phyloP scores from a whole-genome alignment of 1,140 invertebrate genomes.

The Uloborus diversus region DNA sequence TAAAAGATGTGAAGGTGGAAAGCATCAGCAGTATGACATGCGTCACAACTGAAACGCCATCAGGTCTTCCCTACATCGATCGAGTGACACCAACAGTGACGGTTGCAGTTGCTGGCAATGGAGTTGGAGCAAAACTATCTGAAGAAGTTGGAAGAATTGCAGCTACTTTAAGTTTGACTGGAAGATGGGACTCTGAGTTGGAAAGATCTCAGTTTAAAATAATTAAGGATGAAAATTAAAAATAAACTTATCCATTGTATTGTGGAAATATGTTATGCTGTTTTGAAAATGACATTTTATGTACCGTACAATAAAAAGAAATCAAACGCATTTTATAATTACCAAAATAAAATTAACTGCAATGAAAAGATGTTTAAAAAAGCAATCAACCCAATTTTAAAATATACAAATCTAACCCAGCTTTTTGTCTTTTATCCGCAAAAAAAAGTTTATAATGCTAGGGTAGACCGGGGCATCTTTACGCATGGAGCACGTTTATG shows the following conservation, averaged over 20 bases:
- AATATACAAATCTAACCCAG: no score
- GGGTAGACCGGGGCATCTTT: no score
- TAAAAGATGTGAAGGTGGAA: constrained; percentile 24
- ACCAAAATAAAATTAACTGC: no score
- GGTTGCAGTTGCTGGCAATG: constrained; percentile 30
- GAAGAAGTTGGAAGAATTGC: constrained; percentile 42
- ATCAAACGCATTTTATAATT: no score
- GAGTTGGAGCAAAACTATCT: constrained; percentile 4
- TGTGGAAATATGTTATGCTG: no score
- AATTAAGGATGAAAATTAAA: neutral
- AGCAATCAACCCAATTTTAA: no score
- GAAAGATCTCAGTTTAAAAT: neutral
- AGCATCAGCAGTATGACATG: constrained; percentile 7
- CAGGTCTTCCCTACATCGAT: constrained; percentile 30
- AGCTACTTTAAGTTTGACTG: neutral
- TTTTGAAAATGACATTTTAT: no score
- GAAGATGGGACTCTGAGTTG: constrained; percentile 15
- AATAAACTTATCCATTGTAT: neutral
- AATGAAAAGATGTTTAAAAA: no score
- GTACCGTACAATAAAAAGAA: no score
- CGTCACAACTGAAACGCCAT: constrained; percentile 2
- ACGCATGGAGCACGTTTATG: no score
- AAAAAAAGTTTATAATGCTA: no score
- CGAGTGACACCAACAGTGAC: constrained; percentile 8
- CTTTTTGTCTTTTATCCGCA: no score